These are phyloP conservation scores for Metalampra italica DNA, from an alignment of 2,888 invertebrate genomes.

Conservation along the genomic window DNA sequence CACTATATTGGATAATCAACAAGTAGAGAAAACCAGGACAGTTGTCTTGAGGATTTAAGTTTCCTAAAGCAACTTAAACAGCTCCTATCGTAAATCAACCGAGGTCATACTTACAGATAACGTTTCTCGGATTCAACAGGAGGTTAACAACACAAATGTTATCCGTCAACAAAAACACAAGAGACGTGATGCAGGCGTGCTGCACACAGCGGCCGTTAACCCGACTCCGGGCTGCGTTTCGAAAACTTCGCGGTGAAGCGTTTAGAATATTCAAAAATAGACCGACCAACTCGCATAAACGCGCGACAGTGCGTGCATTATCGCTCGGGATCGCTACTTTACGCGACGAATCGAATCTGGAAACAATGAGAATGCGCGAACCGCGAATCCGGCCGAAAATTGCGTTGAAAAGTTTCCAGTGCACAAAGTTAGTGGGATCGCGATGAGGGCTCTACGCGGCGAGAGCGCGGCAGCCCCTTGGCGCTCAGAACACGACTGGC, in stretches of 20 bases:
- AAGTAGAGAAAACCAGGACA: constrained; percentile 19
- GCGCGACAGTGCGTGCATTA: constrained; percentile 45
- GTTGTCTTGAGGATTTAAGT: too few species aligned
- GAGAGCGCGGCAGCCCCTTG: constrained; percentile 61
- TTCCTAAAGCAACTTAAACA: constrained; percentile 27
- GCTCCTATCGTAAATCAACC: constrained; percentile 66
- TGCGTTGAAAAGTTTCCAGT: constrained; percentile 75
- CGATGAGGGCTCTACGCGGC: constrained; percentile 58
- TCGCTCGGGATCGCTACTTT: constrained; percentile 42
- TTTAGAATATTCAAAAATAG: constrained; percentile 78
- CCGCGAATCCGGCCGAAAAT: constrained; percentile 46
- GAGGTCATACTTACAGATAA: constrained; percentile 78
- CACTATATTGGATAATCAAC: constrained; percentile 36
- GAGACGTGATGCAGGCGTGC: constrained; percentile 65
- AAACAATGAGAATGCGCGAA: constrained; percentile 42
- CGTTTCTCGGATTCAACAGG: constrained; percentile 54
- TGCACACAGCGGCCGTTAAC: constrained; percentile 75
- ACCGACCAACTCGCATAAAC: constrained; percentile 58
- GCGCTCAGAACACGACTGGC: constrained; percentile 69
- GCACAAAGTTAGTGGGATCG: constrained; percentile 71
- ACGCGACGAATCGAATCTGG: constrained; percentile 41
- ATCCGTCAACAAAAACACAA: constrained; percentile 76
- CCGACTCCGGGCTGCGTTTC: constrained; percentile 71
- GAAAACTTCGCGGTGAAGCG: constrained; percentile 73
- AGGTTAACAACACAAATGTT: constrained; percentile 65